phyloP scores from a whole-genome alignment of 2,888 invertebrate genomes.

The Drosophila monieri region DNA sequence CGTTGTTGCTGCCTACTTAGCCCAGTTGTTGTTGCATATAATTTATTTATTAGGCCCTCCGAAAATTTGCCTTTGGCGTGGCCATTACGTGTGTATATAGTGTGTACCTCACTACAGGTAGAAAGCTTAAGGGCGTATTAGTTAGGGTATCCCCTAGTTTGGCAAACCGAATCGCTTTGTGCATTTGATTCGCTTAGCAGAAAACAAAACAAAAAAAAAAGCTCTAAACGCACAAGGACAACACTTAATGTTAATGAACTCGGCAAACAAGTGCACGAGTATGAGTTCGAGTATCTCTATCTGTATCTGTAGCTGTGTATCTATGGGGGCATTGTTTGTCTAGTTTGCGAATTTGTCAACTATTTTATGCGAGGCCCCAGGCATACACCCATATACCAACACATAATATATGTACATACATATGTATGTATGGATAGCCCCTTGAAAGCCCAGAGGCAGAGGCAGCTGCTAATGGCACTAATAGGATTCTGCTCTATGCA shows the following conservation, averaged over 20 bases:
- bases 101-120: too few relatives aligned
- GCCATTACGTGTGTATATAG: background rate
- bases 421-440: conserved; percentile 60
- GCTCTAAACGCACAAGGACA: conserved; percentile 51
- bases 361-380: conserved; percentile 50
- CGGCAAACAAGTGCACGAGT: conserved; percentile 69
- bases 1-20: conserved; percentile 30
- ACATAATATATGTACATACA: background rate
- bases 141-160: conserved; percentile 33
- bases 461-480: conserved; percentile 34
- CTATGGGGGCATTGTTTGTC: conserved; percentile 35
- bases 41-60: conserved; percentile 67
- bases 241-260: conserved; percentile 73
- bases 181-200: conserved; percentile 39
- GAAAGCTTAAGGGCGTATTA: background rate
- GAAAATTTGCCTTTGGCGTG: conserved; percentile 55
- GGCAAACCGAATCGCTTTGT: background rate
- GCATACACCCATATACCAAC: conserved; percentile 41
- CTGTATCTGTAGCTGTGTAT: conserved; percentile 29
- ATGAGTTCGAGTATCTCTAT: conserved; percentile 35
- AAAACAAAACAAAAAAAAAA: conserved; percentile 7
- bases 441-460: conserved; percentile 18
- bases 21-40: conserved; percentile 55
- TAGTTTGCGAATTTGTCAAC: conserved; percentile 49
- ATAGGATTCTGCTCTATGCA: conserved; percentile 40